Percentiles rank a stretch among this genome's conserved stretches.
Conservation (phyloP, 2,113 vertebrate species). For the Egretta garzetta region DNA sequence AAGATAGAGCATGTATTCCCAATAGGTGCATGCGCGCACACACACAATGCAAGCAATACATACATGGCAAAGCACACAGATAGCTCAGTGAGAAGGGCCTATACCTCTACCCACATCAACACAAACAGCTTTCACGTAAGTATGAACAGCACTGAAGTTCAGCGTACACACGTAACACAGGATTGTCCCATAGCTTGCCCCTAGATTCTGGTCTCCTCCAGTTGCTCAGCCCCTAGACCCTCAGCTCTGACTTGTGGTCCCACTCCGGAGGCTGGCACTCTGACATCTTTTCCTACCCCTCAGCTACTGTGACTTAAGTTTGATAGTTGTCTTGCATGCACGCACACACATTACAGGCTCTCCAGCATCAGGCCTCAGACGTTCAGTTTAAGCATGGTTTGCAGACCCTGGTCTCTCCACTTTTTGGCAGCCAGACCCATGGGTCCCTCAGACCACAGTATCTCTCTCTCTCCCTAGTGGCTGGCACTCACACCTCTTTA, state of each 20-base stretch:
- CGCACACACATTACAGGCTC: not conserved
- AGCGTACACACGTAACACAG: rapidly evolving
- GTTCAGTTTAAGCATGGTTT: not conserved
- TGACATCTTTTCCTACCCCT: not conserved
- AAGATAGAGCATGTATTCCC: not conserved
- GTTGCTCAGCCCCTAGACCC: not conserved
- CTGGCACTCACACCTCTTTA: not conserved
- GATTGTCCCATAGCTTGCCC: not conserved
- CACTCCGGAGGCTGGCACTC: not conserved
- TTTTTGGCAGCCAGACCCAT: not conserved
- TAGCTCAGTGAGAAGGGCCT: not conserved
- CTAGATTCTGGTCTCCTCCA: not conserved
- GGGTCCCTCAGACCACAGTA: not conserved
- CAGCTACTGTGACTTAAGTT: not conserved
- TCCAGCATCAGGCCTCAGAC: not conserved
- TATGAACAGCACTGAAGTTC: not conserved
- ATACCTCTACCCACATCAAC: not conserved
- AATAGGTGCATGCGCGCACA: rapidly evolving
- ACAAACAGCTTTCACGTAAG: not conserved
- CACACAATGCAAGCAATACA: rapidly evolving
- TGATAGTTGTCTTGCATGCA: not conserved
- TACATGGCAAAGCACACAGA: rapidly evolving
- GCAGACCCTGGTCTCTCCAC: not conserved
- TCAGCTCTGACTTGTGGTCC: not conserved
- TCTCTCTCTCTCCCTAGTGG: not conserved